Base-by-base conservation (phyloP, 1,140 invertebrate genomes). In the Atta cephalotes region DNA sequence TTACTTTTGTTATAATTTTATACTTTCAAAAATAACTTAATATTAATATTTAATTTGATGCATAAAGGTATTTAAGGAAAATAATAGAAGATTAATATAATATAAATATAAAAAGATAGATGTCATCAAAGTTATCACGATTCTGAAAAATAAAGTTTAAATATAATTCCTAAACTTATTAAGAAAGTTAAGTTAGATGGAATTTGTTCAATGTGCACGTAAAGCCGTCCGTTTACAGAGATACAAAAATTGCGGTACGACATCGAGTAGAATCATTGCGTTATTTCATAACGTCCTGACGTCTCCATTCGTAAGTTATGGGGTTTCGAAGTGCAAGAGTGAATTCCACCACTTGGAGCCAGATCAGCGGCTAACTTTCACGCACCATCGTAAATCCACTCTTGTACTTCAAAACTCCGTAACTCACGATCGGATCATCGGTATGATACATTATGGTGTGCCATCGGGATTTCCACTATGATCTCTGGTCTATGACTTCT, bases 331-430 rank as follows among this genome's bases (percentile, higher is more conserved):
- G 89, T 90, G 89, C 89, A 88, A 88, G 89, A 90, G 89, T 90
- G 89, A 90, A 90, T 90, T 90, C 82, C 87, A 58, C 81, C 87
- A 90, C 90, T 90, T 90, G 90, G 78, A 90, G 82, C 84, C 60
- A 90, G 90, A 91, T 91, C 90, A 90, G 87, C 90, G 89, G 87
- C 87, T 90, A 90, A 90, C 89, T 90, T 90, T 81, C 90, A 91
- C 90, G 90, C 87, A 90, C 90, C 66, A 77, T 89, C 89, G 90
- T 91, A 91, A 91, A 91, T 91, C 87, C 89, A 88, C 82, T 90
- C 87, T 74, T 87, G 89, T 88, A 88, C 90, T 90, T 88, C 72
- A 84, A 88, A 91, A 91, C 89, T 90, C 90, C 68, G 87, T 90
- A 91, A 91, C 90, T 91, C 87, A 88, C 78, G 90, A 90, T 90